These are phyloP conservation scores for Crioceris asparagi DNA, from an alignment of 2,888 invertebrate genomes.

Conservation along the genomic window DNA sequence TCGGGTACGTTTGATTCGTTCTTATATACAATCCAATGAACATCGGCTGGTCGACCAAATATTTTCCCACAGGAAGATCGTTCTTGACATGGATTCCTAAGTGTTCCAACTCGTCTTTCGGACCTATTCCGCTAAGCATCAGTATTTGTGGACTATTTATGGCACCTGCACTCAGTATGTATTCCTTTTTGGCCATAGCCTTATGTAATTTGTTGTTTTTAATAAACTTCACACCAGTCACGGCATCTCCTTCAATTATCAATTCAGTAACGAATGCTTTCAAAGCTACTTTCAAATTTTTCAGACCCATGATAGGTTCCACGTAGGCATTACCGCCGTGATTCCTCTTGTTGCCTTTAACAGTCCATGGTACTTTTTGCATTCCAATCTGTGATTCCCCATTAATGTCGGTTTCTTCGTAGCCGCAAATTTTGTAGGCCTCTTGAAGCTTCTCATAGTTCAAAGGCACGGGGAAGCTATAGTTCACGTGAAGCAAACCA, in stretches of 20 bases:
- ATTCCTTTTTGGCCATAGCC: slow-evolving; percentile 51
- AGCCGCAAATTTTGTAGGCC: slow-evolving; percentile 48
- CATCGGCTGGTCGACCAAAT: slow-evolving; percentile 23
- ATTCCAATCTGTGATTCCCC: slow-evolving; percentile 47
- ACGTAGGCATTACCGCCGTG: slow-evolving; percentile 52
- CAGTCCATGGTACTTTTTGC: slow-evolving; percentile 50
- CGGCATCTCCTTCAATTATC: slow-evolving; percentile 41
- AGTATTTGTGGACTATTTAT: slow-evolving; percentile 45
- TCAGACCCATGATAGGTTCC: slow-evolving; percentile 37
- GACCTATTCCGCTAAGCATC: slow-evolving; percentile 28
- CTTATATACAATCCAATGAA: slow-evolving; percentile 19
- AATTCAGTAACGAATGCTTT: slow-evolving; percentile 45
- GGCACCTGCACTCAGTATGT: slow-evolving; percentile 66
- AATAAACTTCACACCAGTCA: slow-evolving; percentile 45
- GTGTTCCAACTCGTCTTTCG: slow-evolving; percentile 17
- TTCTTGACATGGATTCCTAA: slow-evolving; percentile 19
- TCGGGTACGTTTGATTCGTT: slow-evolving; percentile 5
- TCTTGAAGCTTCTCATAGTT: slow-evolving; percentile 18
- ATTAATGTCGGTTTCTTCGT: slow-evolving; percentile 50
- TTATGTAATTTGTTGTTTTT: slow-evolving; percentile 36
- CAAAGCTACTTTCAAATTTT: slow-evolving; percentile 45
- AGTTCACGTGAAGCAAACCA: slow-evolving; percentile 6
- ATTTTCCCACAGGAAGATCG: slow-evolving; percentile 24
- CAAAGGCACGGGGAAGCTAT: slow-evolving; percentile 5
- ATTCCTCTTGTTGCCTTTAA: slow-evolving; percentile 46